Conservation (phyloP, 2,888 invertebrate species). For the Dryobota labecula region DNA sequence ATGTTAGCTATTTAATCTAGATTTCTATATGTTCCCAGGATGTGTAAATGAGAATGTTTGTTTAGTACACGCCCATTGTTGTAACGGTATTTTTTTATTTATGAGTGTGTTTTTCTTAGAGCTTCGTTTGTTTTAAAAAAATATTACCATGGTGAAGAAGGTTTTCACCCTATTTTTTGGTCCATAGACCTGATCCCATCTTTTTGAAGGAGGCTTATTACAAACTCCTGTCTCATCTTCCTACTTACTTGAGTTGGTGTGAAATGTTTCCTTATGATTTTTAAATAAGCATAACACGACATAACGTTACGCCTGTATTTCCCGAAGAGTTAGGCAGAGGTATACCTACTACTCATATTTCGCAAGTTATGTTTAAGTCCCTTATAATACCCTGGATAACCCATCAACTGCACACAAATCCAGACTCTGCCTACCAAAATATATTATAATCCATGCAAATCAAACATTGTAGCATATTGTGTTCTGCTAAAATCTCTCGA, state of each 20-base stretch:
- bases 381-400: no score
- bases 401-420: background rate
- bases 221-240: background rate
- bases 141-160: background rate
- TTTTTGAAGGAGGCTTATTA: background rate
- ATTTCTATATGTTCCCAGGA: constrained; percentile 55
- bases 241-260: background rate
- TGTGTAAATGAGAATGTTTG: constrained; percentile 42
- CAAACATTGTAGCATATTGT: background rate
- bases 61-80: constrained; percentile 26
- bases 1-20: constrained; percentile 63
- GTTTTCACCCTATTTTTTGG: constrained; percentile 31
- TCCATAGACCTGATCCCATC: background rate
- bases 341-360: background rate
- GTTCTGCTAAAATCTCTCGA: background rate
- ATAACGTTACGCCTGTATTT: background rate
- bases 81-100: constrained; percentile 15
- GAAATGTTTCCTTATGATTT: no score
- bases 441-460: background rate
- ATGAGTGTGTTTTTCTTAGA: background rate
- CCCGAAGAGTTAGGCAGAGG: background rate
- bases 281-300: background rate
- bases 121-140: background rate
- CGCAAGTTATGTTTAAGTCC: background rate
- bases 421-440: background rate